A percentile compares a stretch with the other conserved stretches of the same genome.
Conservation (phyloP, 2,888 invertebrate species). For the Drosophila imparisetae region DNA sequence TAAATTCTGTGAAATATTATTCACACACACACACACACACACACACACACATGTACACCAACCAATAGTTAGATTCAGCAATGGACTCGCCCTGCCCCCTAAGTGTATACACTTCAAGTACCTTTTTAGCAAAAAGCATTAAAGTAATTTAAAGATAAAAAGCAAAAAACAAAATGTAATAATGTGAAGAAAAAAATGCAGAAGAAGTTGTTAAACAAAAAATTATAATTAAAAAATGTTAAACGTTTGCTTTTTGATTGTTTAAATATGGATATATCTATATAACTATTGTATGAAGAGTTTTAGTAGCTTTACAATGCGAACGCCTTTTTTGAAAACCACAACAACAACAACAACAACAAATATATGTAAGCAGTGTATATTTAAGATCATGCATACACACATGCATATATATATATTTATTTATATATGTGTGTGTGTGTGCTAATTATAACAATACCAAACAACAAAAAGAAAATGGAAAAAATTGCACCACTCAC, state of each 20-base stretch:
- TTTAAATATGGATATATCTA: conserved; percentile 29
- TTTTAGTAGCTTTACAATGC: conserved; percentile 49
- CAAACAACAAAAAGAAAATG: background rate
- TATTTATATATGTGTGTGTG: background rate
- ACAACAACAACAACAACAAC: conserved; percentile 19
- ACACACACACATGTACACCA: conserved; percentile 11
- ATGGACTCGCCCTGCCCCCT: conserved; percentile 33
- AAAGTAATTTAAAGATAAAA: conserved; percentile 33
- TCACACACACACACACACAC: conserved; percentile 30
- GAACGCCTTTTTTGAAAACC: conserved; percentile 32
- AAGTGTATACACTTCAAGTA: conserved; percentile 81
- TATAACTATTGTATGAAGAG: conserved; percentile 19
- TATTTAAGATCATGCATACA: conserved; percentile 15
- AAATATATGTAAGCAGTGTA: conserved; percentile 34
- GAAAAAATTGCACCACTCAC: conserved; percentile 25
- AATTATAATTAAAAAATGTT: conserved; percentile 34
- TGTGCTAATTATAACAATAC: background rate
- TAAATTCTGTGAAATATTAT: too few species aligned
- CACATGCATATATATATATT: background rate
- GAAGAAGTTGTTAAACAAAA: conserved; percentile 47
- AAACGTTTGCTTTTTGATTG: conserved; percentile 51
- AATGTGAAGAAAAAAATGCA: conserved; percentile 22
- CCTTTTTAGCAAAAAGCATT: conserved; percentile 74
- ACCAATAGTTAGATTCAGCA: conserved; percentile 12
- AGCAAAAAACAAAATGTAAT: conserved; percentile 28